A percentile compares a stretch with the other conserved stretches of the same genome.
Conservation (phyloP, 2,888 invertebrate genomes). For the Ceraclea dissimilis region DNA sequence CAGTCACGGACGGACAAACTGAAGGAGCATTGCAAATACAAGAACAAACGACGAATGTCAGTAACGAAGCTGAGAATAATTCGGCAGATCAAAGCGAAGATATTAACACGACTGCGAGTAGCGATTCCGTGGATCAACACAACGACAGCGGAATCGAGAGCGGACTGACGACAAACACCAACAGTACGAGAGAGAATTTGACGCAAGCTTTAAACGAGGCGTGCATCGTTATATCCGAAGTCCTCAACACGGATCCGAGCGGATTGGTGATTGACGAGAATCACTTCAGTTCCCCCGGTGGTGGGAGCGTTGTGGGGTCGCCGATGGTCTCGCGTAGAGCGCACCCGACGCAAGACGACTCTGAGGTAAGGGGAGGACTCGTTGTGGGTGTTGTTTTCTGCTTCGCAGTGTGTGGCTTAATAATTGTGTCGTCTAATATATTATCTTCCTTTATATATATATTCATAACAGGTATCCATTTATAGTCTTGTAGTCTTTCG, state of each 20-base stretch:
- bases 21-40: too few species aligned
- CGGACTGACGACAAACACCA: not conserved
- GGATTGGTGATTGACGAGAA: constrained; percentile 37
- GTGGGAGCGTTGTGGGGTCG: constrained; percentile 31
- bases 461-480: too few species aligned
- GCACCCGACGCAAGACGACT: constrained; percentile 34
- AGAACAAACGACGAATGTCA: constrained; percentile 16
- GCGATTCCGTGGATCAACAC: constrained; percentile 31
- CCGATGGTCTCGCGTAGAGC: constrained; percentile 25
- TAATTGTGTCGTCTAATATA: constrained; percentile 5
- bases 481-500: too few species aligned
- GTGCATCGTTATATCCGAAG: not conserved
- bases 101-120: constrained; percentile 17
- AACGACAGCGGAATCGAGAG: constrained; percentile 12
- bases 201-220: constrained; percentile 3
- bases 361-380: constrained; percentile 40
- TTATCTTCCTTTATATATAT: constrained; percentile 3
- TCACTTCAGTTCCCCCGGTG: constrained; percentile 46
- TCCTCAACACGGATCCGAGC: constrained; percentile 11
- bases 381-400: not conserved
- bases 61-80: not conserved
- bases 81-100: constrained; percentile 20
- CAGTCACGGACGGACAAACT: not conserved
- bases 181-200: constrained; percentile 5
- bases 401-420: constrained; percentile 9